A percentile compares a stretch with the other conserved stretches of the same genome.
phyloP scores from a whole-genome alignment of 2,888 invertebrate species.

The Patella ulyssiponensis region DNA sequence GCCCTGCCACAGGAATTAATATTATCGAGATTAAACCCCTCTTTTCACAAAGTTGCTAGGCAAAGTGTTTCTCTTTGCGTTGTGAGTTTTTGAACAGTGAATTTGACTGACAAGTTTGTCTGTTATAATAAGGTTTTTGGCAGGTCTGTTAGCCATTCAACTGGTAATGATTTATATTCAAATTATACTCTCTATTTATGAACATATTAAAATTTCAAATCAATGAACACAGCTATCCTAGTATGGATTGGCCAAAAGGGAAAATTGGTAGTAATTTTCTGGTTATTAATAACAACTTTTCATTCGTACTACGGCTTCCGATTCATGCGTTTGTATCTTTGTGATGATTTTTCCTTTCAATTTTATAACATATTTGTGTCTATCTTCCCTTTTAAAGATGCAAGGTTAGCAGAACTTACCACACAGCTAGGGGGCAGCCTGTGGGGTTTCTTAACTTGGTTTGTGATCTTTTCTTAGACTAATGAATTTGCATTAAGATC shows the following conservation, averaged over 20 bases:
- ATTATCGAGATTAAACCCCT: constrained; percentile 16
- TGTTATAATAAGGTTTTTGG: constrained; percentile 2
- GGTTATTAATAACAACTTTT: too few species aligned
- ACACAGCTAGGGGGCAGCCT: not conserved
- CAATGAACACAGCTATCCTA: not conserved
- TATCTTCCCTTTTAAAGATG: too few species aligned
- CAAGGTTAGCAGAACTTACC: not conserved
- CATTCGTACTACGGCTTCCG: too few species aligned
- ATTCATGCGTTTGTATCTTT: too few species aligned
- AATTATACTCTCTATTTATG: not conserved
- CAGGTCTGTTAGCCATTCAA: not conserved
- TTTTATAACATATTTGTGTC: too few species aligned
- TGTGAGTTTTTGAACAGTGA: too few species aligned
- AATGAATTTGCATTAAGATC: constrained; percentile 8
- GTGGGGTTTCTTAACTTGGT: not conserved
- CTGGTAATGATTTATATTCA: not conserved
- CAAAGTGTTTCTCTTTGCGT: not conserved
- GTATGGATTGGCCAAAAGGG: too few species aligned
- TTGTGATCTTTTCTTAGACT: not conserved
- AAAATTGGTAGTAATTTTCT: too few species aligned
- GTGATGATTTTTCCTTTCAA: too few species aligned
- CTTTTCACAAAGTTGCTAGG: constrained; percentile 20
- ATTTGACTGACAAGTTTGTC: too few species aligned
- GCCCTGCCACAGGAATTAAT: constrained; percentile 27
- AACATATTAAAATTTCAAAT: not conserved